A percentile compares a stretch with the other conserved stretches of the same genome.
phyloP scores from a whole-genome alignment of 2,888 invertebrate genomes.

The Calephelis perditalis region DNA sequence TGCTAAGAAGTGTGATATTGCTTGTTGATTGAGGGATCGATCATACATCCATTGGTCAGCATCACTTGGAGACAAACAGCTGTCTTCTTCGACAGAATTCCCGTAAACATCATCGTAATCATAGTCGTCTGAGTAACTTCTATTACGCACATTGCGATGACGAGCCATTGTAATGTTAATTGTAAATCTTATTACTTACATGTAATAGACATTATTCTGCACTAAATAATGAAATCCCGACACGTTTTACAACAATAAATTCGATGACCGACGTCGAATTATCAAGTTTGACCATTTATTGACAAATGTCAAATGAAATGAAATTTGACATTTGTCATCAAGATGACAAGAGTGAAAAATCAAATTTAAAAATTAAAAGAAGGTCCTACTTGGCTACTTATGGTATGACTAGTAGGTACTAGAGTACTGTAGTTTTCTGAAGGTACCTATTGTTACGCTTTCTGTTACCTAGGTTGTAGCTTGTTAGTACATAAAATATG shows the following conservation, averaged over 20 bases:
- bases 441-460: too few species aligned
- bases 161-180: conserved; percentile 82
- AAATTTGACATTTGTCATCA: neutral
- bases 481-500: too few species aligned
- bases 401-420: too few species aligned
- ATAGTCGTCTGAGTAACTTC: conserved; percentile 93
- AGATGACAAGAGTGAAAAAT: too few species aligned
- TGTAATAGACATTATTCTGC: conserved; percentile 17
- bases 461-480: too few species aligned
- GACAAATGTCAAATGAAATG: neutral
- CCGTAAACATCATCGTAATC: conserved; percentile 96
- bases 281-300: neutral
- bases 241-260: conserved; percentile 35
- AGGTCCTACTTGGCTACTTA: too few species aligned
- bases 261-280: neutral
- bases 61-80: conserved; percentile 93
- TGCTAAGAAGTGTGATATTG: conserved; percentile 86
- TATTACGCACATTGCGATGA: conserved; percentile 89
- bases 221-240: conserved; percentile 16
- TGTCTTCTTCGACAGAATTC: conserved; percentile 95
- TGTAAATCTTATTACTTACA: conserved; percentile 21
- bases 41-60: conserved; percentile 91
- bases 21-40: conserved; percentile 84
- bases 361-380: too few species aligned
- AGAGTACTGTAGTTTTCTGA: too few species aligned